These are phyloP conservation scores for Galerucella pusilla DNA, from an alignment of 2,888 invertebrate genomes.

Conservation along the genomic window DNA sequence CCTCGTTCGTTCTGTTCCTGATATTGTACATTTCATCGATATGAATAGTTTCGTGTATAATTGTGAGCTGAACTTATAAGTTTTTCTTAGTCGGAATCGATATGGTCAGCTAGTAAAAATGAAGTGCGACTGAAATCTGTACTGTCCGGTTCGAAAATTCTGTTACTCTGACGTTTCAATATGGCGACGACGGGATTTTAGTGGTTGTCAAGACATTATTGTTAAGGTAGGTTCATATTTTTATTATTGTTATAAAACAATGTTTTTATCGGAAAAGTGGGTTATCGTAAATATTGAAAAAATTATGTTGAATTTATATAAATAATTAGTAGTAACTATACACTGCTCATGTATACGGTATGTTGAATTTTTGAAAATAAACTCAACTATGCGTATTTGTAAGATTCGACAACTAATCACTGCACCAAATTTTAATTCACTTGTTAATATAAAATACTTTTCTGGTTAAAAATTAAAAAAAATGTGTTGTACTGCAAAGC, in stretches of 20 bases:
- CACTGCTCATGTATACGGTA: no score
- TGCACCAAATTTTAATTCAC: no score
- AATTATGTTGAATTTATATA: no score
- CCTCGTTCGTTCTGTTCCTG: constrained; percentile 30
- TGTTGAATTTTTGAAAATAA: no score
- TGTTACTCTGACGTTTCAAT: constrained; percentile 24
- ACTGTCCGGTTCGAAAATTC: constrained; percentile 1
- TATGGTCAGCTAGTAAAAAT: constrained; percentile 27
- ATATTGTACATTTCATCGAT: constrained; percentile 31
- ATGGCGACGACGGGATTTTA: constrained; percentile 30
- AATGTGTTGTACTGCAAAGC: no score
- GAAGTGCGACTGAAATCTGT: constrained; percentile 5
- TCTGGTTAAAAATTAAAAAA: no score
- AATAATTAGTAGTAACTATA: no score
- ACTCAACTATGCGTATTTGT: no score
- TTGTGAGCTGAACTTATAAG: constrained; percentile 22
- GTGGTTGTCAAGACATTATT: constrained; percentile 1
- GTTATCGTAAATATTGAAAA: no score
- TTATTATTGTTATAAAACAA: not conserved
- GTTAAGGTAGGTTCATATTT: constrained; percentile 36
- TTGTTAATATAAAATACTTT: no score
- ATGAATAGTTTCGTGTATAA: constrained; percentile 33
- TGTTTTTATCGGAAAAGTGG: no score
- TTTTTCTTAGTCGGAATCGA: constrained; percentile 14
- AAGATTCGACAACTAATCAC: no score